These are phyloP conservation scores for Meriones psammophilus DNA, from an alignment of 2,797 vertebrate genomes.

Conservation along the genomic window DNA sequence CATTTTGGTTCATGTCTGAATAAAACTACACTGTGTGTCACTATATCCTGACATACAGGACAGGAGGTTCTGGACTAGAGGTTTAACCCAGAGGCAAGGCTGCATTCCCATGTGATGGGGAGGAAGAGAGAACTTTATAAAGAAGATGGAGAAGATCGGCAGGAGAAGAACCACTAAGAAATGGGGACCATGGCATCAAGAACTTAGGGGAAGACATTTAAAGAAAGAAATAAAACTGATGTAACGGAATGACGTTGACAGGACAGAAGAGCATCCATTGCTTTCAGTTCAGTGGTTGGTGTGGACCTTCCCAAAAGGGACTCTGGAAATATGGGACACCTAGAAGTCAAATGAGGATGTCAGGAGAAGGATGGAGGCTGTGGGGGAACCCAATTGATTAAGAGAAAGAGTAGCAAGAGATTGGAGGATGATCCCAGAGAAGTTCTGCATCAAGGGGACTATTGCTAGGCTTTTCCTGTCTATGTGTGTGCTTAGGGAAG, in stretches of 20 bases:
- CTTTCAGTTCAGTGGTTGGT: not conserved
- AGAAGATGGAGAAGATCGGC: not conserved
- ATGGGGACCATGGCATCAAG: not conserved
- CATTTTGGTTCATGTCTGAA: not conserved
- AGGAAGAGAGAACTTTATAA: not conserved
- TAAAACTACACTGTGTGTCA: not conserved
- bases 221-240: conserved; percentile 5
- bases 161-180: not conserved
- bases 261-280: not conserved
- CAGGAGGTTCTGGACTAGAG: not conserved
- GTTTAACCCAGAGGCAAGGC: not conserved
- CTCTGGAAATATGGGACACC: not conserved
- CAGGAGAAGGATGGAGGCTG: not conserved
- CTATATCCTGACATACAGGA: not conserved
- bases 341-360: not conserved
- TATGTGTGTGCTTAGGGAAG: not conserved
- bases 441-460: not conserved
- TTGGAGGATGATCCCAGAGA: not conserved
- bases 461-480: not conserved
- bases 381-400: not conserved
- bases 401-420: not conserved
- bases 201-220: not conserved
- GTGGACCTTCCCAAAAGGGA: not conserved
- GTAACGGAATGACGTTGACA: not conserved
- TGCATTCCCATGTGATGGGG: not conserved